A percentile compares a stretch with the other conserved stretches of the same genome.
phyloP scores from a whole-genome alignment of 2,888 invertebrate species.

The Cenopis cana region DNA sequence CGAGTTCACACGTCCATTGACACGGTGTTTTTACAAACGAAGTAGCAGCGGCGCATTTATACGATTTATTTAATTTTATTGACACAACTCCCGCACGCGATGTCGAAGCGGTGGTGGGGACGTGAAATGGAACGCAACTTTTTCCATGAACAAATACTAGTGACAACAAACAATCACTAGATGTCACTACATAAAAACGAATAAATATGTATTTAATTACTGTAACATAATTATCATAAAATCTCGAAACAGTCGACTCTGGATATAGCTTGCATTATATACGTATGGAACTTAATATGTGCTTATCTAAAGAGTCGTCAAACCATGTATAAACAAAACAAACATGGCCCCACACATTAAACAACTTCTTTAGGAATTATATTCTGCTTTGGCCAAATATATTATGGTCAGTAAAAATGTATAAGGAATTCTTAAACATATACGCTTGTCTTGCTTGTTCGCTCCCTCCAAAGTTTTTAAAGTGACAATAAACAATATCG shows the following conservation, averaged over 20 bases:
- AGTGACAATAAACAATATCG: slow-evolving; percentile 26
- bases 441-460: not conserved
- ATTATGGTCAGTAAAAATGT: not conserved
- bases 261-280: not conserved
- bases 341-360: not conserved
- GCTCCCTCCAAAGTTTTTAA: not conserved
- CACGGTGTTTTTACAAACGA: slow-evolving; percentile 29
- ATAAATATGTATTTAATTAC: not conserved
- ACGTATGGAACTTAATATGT: not conserved
- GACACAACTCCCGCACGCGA: slow-evolving; percentile 36
- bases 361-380: not conserved
- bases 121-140: slow-evolving; percentile 34
- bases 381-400: not conserved
- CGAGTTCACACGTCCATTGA: slow-evolving; percentile 30
- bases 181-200: not conserved
- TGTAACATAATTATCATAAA: not conserved
- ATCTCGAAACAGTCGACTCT: not conserved
- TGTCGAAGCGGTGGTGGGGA: slow-evolving; percentile 2
- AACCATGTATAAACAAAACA: not conserved
- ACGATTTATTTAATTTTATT: slow-evolving; percentile 39
- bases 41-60: slow-evolving; percentile 24
- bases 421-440: not conserved
- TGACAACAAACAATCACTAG: slow-evolving; percentile 8
- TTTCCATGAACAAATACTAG: slow-evolving; percentile 19
- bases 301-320: too few species aligned